Conservation (phyloP, 2,888 invertebrate species). For the Podabrus alpinus region DNA sequence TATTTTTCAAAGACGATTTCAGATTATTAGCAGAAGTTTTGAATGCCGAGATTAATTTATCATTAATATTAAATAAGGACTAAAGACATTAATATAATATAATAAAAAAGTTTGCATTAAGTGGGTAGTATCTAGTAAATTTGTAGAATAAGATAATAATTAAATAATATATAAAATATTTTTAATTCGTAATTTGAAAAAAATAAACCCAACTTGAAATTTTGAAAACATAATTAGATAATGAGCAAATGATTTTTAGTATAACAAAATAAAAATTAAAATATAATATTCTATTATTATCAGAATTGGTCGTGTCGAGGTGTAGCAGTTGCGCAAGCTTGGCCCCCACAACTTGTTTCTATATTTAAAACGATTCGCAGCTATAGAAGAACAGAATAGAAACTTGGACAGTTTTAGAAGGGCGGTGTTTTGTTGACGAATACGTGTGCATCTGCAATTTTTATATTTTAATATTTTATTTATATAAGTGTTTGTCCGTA, state of each 20-base stretch:
- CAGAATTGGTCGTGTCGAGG: not conserved
- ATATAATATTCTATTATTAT: not conserved
- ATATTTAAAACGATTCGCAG: conserved; percentile 50
- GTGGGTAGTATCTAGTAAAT: too few species aligned
- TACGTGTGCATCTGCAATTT: not conserved
- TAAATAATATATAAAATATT: too few species aligned
- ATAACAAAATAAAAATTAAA: not conserved
- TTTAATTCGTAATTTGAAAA: too few species aligned
- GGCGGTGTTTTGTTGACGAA: not conserved
- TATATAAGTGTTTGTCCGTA: conserved; percentile 15
- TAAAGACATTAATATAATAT: not conserved
- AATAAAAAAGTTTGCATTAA: too few species aligned
- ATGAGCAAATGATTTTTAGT: not conserved
- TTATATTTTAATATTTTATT: conserved; percentile 6
- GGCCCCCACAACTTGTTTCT: conserved; percentile 40
- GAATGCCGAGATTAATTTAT: not conserved
- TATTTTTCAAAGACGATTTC: not conserved
- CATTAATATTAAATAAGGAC: not conserved
- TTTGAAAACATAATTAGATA: not conserved
- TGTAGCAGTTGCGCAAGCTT: conserved; percentile 43
- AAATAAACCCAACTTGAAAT: not conserved
- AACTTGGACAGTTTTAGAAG: not conserved
- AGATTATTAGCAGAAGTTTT: not conserved
- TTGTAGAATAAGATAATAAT: too few species aligned
- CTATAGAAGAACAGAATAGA: not conserved